Percentiles rank a stretch among this genome's conserved stretches.
phyloP scores from a whole-genome alignment of 2,888 invertebrate species.

The Trissolcus brochymenae region DNA sequence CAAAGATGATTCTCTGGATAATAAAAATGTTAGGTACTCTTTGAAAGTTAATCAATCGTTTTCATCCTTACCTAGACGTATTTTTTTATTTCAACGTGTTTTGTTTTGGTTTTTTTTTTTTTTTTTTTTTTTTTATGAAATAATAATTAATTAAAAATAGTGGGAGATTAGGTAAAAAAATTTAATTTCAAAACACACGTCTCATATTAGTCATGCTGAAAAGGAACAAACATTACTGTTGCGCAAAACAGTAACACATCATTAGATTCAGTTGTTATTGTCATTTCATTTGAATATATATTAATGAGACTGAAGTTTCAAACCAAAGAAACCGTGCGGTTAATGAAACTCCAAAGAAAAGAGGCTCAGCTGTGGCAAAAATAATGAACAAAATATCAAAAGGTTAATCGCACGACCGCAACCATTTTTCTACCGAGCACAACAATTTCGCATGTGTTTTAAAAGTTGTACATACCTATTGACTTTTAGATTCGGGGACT shows the following conservation, averaged over 20 bases:
- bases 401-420: slow-evolving; percentile 36
- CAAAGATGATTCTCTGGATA: too few species aligned
- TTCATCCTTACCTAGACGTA: too few species aligned
- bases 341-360: slow-evolving; percentile 5
- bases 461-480: slow-evolving; percentile 61
- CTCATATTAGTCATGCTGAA: slow-evolving; percentile 3
- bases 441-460: slow-evolving; percentile 23
- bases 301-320: slow-evolving; percentile 10
- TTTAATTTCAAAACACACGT: background rate
- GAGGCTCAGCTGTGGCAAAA: too few species aligned
- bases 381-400: background rate
- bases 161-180: too few species aligned
- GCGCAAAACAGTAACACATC: slow-evolving; percentile 1
- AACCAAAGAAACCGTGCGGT: slow-evolving; percentile 46
- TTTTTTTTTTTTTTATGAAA: too few species aligned
- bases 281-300: background rate
- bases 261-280: background rate
- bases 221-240: background rate
- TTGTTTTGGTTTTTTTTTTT: too few species aligned
- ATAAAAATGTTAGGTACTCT: too few species aligned
- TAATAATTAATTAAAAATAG: too few species aligned
- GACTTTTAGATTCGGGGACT: slow-evolving; percentile 40
- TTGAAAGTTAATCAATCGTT: too few species aligned
- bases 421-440: slow-evolving; percentile 50
- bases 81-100: too few species aligned